These are phyloP conservation scores for Lepidocyrtoides sp. DNA, from an alignment of 2,888 invertebrate species.

Conservation along the genomic window DNA sequence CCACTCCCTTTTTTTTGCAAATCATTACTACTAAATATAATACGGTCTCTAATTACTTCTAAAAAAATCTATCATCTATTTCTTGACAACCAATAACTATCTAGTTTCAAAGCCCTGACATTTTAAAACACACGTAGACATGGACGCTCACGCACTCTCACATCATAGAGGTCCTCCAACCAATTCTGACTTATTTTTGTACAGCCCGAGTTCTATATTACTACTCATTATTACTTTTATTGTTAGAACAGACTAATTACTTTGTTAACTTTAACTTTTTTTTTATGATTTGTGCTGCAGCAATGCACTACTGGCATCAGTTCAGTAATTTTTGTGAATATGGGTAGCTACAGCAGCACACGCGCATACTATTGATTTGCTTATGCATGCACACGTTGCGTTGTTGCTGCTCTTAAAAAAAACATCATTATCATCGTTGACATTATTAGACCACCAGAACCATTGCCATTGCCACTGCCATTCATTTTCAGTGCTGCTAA, in stretches of 20 bases:
- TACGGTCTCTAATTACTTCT: conserved; percentile 16
- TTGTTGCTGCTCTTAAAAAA: neutral
- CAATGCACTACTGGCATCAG: neutral
- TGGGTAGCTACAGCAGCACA: neutral
- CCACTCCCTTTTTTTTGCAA: neutral
- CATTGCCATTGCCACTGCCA: conserved; percentile 13
- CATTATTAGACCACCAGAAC: conserved; percentile 8
- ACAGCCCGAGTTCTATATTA: conserved; percentile 1
- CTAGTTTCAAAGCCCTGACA: neutral
- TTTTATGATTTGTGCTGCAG: neutral
- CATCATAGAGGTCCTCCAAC: neutral
- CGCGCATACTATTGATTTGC: neutral
- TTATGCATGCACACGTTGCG: neutral
- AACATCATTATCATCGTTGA: conserved; percentile 14
- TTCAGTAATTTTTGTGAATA: neutral
- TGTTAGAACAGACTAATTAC: conserved; percentile 41
- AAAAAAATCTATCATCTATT: neutral
- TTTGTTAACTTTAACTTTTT: neutral
- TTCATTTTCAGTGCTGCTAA: conserved; percentile 26
- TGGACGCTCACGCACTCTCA: neutral
- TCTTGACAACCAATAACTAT: neutral
- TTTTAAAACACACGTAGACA: neutral
- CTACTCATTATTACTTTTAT: conserved; percentile 22
- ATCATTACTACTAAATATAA: neutral
- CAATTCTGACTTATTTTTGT: neutral